Percentiles rank a stretch among this genome's conserved stretches.
phyloP scores from a whole-genome alignment of 2,888 invertebrate species.

The Lobophora halterata region DNA sequence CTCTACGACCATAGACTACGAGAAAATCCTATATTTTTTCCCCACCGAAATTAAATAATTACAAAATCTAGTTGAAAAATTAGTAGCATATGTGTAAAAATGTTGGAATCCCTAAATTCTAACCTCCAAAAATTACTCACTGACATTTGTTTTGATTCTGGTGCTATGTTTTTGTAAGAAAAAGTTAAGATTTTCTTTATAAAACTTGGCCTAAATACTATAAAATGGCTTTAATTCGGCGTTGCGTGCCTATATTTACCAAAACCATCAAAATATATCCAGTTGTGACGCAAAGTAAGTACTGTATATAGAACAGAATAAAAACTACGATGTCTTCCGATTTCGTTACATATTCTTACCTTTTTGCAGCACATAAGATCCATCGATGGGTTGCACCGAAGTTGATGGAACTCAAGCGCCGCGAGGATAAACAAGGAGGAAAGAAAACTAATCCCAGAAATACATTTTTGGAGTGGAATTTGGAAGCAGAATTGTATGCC shows the following conservation, averaged over 20 bases:
- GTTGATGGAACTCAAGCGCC: constrained; percentile 80
- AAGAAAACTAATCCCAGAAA: constrained; percentile 78
- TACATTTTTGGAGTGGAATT: constrained; percentile 91
- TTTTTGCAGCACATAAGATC: constrained; percentile 55
- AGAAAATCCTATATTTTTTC: not conserved
- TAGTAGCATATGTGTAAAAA: too few species aligned
- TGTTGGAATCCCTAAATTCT: not conserved
- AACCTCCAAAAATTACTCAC: constrained; percentile 12
- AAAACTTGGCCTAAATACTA: not conserved
- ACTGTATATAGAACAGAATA: not conserved
- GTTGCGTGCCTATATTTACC: constrained; percentile 50
- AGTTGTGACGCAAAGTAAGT: constrained; percentile 50
- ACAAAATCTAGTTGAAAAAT: too few species aligned
- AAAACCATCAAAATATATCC: constrained; percentile 45
- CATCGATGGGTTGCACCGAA: constrained; percentile 87
- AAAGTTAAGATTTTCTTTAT: not conserved
- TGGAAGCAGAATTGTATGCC: constrained; percentile 91
- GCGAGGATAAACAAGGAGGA: constrained; percentile 81
- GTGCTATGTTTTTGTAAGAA: not conserved
- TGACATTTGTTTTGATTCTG: constrained; percentile 8
- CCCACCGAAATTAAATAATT: too few species aligned
- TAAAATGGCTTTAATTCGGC: constrained; percentile 61
- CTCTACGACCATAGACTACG: too few species aligned
- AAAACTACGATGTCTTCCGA: not conserved
- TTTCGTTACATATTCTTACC: constrained; percentile 2